phyloP scores from a whole-genome alignment of 64 coral and sea anemone genomes.

The Stichodactyla mertensii region DNA sequence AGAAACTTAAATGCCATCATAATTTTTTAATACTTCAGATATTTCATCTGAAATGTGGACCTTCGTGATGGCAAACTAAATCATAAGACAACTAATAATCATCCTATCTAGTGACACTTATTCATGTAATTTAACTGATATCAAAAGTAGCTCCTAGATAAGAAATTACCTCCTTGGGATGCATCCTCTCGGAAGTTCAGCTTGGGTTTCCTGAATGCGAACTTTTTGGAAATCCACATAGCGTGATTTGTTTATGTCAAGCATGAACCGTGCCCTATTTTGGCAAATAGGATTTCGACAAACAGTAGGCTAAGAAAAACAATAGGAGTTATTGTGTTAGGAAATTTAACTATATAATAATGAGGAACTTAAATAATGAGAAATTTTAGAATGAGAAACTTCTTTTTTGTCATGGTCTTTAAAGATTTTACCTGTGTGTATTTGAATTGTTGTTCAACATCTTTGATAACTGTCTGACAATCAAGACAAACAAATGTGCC shows the following conservation, averaged over 20 bases:
- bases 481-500: conserved; percentile 95
- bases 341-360: not conserved
- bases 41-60: no score
- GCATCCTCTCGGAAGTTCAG: conserved; percentile 86
- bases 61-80: no score
- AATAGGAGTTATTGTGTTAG: not conserved
- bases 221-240: conserved; percentile 99
- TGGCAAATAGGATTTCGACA: conserved; percentile 96
- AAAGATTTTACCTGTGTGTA: conserved; percentile 78
- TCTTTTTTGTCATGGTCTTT: no score
- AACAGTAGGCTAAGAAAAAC: conserved; percentile 75
- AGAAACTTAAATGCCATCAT: no score
- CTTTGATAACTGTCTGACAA: conserved; percentile 96
- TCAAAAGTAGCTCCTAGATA: no score
- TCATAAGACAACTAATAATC: no score
- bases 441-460: conserved; percentile 99
- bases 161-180: conserved; percentile 87
- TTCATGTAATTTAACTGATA: no score
- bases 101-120: no score
- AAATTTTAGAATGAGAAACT: no score
- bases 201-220: conserved; percentile 94
- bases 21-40: no score
- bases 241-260: conserved; percentile 94
- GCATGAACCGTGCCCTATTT: conserved; percentile 95
- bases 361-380: no score